These are phyloP conservation scores for Catalaphyllia jardinei DNA, from an alignment of 64 coral and sea anemone genomes.

Conservation along the genomic window DNA sequence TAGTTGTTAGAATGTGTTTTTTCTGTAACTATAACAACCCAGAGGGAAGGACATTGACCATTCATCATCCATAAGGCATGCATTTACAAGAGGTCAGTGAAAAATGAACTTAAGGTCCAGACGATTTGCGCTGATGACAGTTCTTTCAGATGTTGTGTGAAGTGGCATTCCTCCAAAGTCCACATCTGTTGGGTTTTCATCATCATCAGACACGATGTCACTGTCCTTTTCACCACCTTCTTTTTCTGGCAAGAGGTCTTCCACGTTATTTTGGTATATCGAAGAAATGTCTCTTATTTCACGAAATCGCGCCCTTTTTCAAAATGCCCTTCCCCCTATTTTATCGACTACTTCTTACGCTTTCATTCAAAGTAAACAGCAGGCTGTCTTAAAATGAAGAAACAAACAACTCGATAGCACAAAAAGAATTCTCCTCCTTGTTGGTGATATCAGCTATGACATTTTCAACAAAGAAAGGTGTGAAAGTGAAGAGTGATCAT, in stretches of 20 bases:
- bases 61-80: no score
- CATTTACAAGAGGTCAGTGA: no score
- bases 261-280: constrained; percentile 28
- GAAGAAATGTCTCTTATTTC: constrained; percentile 37
- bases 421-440: constrained; percentile 30
- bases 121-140: constrained; percentile 11
- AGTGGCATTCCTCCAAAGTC: constrained; percentile 10
- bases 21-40: no score
- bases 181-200: constrained; percentile 35
- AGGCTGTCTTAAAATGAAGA: constrained; percentile 44
- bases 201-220: constrained; percentile 33
- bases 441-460: constrained; percentile 35
- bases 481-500: no score
- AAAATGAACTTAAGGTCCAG: background rate
- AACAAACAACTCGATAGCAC: constrained; percentile 33
- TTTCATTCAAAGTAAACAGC: constrained; percentile 12
- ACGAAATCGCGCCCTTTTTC: constrained; percentile 22
- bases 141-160: constrained; percentile 12
- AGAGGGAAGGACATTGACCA: no score
- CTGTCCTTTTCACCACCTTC: constrained; percentile 26
- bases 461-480: constrained; percentile 41
- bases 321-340: constrained; percentile 32
- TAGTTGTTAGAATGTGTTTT: no score
- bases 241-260: constrained; percentile 46
- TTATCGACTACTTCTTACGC: constrained; percentile 21